A percentile compares a stretch with the other conserved stretches of the same genome.
Conservation (phyloP, 2,797 vertebrate species). For the Allobates femoralis region DNA sequence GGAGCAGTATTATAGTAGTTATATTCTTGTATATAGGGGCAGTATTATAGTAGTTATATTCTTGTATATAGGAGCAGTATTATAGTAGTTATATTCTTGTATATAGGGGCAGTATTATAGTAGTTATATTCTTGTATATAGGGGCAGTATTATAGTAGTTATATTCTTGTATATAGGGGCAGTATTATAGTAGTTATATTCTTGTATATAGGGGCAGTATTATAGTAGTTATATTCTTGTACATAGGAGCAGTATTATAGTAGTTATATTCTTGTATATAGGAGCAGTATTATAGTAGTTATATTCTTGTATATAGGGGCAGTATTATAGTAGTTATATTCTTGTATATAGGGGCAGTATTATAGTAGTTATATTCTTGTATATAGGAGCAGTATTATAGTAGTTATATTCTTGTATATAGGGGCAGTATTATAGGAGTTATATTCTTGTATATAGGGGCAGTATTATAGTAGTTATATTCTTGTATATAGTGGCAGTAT, state of each 20-base stretch:
- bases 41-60: constrained; percentile 25
- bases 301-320: background rate
- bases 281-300: background rate
- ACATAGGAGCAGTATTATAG: background rate
- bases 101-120: background rate
- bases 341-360: background rate
- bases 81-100: constrained; percentile 1
- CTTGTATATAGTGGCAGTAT: background rate
- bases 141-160: background rate
- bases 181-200: constrained; percentile 1
- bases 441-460: background rate
- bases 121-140: background rate
- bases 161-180: background rate
- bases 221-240: constrained; percentile 5
- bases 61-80: background rate
- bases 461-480: constrained; percentile 4
- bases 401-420: background rate
- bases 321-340: constrained; percentile 20
- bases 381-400: background rate
- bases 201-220: background rate
- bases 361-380: constrained; percentile 14
- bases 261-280: background rate
- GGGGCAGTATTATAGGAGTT: background rate
- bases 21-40: background rate
- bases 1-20: background rate